Base-by-base conservation (phyloP, 2,888 invertebrate species). In the Cyclophora albipunctata region DNA sequence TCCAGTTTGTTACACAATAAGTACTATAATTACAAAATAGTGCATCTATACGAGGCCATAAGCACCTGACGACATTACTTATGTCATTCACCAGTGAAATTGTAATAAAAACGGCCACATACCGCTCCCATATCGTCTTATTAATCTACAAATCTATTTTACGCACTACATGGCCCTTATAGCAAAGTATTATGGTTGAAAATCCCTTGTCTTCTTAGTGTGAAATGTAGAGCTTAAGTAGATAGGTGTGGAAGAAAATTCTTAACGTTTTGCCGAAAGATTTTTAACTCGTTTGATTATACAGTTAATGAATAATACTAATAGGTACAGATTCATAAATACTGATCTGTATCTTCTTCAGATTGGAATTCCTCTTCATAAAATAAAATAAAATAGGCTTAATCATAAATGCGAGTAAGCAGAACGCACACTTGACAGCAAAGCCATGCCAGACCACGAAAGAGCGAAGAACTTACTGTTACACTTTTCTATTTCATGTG, bases 41-140 rank as follows among this genome's bases (percentile, higher is more conserved):
- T 41, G 45, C 58, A 55, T 56, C 59, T 54, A 54, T 48, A 53
- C 52, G 45, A 45, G 51, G 47, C 47, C 49, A 7, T 7, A 45
- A 33, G 35, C 43, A 46, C 20, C 34, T 48, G 47, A 45, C 48
- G 46, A 43, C 54, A 44, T 53, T 54, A 45, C 59, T 75, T 75
- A 77, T 69, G 71, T 75, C 75, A 78, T 62, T 58, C 57, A 52
- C 50, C 50, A 62, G 71, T 74, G 70, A 75, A 75, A 78, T 72
- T 71, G 69, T 59, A 69, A 73, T 73, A 66, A 75, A 68, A 74
- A 70, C 58, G 53, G 54, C 43, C 40, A 41, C 42, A 47, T 34
- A 48, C 49, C 57, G 55, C 57, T 53, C 56, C 58, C 45, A 49
- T 54, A 53, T 55, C 56, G 50, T 51, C 49, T 45, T 20, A 34